Conservation (phyloP, 2,113 vertebrate genomes). For the Podarcis muralis region DNA sequence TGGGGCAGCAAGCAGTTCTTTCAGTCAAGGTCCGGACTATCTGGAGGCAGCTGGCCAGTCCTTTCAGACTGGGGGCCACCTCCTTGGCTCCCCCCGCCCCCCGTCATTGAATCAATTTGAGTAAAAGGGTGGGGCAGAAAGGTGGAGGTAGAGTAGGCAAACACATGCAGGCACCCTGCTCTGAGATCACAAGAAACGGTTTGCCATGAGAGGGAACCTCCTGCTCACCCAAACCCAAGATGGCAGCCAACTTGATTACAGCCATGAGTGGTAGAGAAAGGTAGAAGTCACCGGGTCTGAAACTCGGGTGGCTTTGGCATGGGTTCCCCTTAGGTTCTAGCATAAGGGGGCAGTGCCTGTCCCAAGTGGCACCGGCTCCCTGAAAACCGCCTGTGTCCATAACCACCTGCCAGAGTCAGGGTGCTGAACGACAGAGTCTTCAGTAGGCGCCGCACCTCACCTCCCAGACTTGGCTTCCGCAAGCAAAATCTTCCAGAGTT, state of each 20-base stretch:
- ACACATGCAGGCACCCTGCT: neutral
- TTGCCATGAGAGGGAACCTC: neutral
- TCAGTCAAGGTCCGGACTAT: too few relatives aligned
- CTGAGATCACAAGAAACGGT: neutral
- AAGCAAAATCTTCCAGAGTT: accelerated
- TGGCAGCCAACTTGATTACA: too few relatives aligned
- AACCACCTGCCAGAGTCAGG: too few relatives aligned
- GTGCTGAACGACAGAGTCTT: neutral
- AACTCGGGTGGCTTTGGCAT: constrained; percentile 23
- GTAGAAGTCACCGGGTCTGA: neutral
- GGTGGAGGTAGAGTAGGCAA: neutral
- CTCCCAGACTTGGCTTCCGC: too few relatives aligned
- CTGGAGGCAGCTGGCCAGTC: neutral
- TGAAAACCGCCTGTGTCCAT: neutral
- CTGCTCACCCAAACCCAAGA: too few relatives aligned
- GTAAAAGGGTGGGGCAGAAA: neutral
- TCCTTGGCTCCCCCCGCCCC: neutral
- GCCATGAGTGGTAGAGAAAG: neutral
- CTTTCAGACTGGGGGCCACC: too few relatives aligned
- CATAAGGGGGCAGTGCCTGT: neutral
- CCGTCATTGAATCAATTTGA: neutral
- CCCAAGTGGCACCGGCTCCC: too few relatives aligned
- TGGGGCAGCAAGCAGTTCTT: neutral
- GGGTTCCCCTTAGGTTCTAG: accelerated
- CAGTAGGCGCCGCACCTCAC: neutral